Conservation (phyloP, 2,888 invertebrate species). For the Cremastinae sp. region DNA sequence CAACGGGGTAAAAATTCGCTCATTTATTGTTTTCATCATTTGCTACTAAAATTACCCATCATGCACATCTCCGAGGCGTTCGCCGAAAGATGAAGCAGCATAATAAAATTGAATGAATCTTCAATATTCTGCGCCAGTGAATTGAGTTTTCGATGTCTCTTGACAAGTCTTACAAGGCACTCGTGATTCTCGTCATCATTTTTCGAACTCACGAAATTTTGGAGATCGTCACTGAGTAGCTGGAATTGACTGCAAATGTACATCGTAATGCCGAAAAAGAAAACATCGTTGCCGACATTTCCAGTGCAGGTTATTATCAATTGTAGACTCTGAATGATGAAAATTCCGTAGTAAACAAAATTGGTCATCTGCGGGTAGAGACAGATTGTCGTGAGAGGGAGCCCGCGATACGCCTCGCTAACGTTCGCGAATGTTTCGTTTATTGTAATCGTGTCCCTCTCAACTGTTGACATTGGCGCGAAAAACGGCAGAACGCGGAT, state of each 20-base stretch:
- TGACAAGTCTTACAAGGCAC: slow-evolving; percentile 27
- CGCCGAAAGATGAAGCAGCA: slow-evolving; percentile 49
- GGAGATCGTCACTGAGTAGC: slow-evolving; percentile 39
- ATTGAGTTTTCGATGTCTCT: slow-evolving; percentile 46
- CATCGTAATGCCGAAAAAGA: slow-evolving; percentile 55
- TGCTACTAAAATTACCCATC: slow-evolving; percentile 32
- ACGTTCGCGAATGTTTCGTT: no score
- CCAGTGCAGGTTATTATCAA: no score
- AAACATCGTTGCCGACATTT: slow-evolving; percentile 55
- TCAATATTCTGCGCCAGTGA: slow-evolving; percentile 52
- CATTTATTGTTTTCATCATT: no score
- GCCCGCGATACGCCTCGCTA: no score
- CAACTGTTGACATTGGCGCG: no score
- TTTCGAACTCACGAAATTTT: slow-evolving; percentile 19
- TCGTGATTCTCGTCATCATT: slow-evolving; percentile 15
- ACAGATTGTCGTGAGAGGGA: no score
- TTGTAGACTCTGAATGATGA: no score
- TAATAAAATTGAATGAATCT: slow-evolving; percentile 56
- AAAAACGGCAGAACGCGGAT: no score
- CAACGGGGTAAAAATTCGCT: no score
- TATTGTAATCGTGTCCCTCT: no score
- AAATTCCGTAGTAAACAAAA: no score
- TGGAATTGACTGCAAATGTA: slow-evolving; percentile 58
- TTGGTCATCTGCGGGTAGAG: no score
- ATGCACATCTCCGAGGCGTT: slow-evolving; percentile 56